Evolutionary conservation across 30 jellyfish, hydroid and myxozoan species (phyloP).

Genomic region (Hydractinia echinata): DNA sequence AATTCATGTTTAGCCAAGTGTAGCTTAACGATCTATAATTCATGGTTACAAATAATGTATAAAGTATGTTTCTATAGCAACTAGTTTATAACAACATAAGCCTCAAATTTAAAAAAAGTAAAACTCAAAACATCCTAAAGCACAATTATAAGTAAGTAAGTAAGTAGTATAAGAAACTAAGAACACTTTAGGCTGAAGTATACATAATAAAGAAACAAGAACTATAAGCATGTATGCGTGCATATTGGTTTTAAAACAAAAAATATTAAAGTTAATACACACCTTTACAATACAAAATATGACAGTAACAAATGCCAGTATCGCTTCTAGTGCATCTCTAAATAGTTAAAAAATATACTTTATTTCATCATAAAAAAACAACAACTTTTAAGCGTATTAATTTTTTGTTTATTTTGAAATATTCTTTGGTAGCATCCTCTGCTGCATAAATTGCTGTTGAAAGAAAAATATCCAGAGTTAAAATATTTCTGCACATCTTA

Average conservation of each 20-base stretch:
- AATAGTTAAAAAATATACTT: not conserved
- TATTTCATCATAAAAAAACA: not conserved
- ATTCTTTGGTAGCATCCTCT: no score
- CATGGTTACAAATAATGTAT: not conserved
- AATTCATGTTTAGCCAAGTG: conserved; percentile 2
- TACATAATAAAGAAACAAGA: no score
- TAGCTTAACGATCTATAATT: conserved; percentile 6
- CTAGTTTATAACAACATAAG: not conserved
- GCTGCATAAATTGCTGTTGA: no score
- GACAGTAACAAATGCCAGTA: not conserved
- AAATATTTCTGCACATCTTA: no score
- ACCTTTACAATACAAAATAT: conserved; percentile 3
- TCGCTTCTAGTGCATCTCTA: not conserved
- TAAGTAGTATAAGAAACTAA: no score
- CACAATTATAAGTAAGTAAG: no score
- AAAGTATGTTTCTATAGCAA: not conserved
- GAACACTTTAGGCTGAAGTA: no score
- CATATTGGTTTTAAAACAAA: not conserved
- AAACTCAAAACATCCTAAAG: no score
- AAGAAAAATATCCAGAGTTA: no score
- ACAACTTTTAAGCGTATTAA: not conserved
- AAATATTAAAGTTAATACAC: not conserved
- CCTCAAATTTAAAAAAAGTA: not conserved
- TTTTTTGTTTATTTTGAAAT: not conserved
- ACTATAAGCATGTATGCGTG: not conserved